Percentiles rank a stretch among this genome's conserved stretches.
phyloP scores from a whole-genome alignment of 2,113 vertebrate genomes.

The Athene cunicularia region DNA sequence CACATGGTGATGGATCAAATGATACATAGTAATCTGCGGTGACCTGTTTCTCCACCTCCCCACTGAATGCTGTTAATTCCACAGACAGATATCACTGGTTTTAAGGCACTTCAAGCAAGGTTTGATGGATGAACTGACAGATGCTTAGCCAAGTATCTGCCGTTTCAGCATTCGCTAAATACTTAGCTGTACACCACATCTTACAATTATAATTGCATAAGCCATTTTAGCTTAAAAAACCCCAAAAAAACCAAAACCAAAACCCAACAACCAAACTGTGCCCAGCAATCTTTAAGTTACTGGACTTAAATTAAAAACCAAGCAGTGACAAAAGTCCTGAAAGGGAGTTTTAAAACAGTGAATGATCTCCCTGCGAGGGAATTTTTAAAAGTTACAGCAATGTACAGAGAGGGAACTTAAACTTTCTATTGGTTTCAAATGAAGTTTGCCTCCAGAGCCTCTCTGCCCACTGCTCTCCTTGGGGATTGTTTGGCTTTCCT shows the following conservation, averaged over 20 bases:
- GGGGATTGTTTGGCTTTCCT: background rate
- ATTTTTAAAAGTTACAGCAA: background rate
- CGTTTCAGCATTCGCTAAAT: background rate
- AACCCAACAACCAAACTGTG: background rate
- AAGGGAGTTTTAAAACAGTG: background rate
- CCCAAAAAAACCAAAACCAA: no score
- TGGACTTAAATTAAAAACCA: background rate
- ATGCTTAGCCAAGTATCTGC: background rate
- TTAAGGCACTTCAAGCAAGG: background rate
- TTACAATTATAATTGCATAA: background rate
- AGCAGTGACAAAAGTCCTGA: background rate
- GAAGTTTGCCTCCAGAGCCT: background rate
- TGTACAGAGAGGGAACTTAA: background rate
- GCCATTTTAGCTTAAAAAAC: background rate
- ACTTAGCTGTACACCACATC: background rate
- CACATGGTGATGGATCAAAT: background rate
- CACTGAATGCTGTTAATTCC: background rate
- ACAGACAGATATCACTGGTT: background rate
- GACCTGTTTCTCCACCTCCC: background rate
- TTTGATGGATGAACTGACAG: background rate
- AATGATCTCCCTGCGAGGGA: background rate
- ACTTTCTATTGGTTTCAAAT: background rate
- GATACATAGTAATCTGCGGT: background rate
- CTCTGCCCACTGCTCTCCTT: background rate
- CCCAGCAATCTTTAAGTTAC: background rate